A percentile compares a stretch with the other conserved stretches of the same genome.
phyloP scores from a whole-genome alignment of 2,113 vertebrate species.

The Tupaia chinensis region DNA sequence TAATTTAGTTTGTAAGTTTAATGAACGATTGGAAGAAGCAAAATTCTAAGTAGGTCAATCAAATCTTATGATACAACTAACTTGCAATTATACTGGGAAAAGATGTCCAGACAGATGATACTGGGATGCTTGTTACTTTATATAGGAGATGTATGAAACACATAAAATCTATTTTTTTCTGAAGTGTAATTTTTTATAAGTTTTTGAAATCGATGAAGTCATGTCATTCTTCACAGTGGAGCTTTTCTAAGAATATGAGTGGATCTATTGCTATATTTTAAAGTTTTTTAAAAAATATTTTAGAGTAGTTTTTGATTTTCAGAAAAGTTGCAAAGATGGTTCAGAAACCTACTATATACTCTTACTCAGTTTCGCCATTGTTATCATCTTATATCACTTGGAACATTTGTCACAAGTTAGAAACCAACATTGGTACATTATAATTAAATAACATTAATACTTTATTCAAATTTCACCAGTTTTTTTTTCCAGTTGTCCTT shows the following conservation, averaged over 20 bases:
- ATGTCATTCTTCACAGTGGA: neutral
- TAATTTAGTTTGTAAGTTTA: slow-evolving; percentile 74
- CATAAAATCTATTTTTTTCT: neutral
- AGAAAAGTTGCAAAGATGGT: neutral
- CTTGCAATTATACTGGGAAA: slow-evolving; percentile 21
- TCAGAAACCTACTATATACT: neutral
- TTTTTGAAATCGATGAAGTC: slow-evolving; percentile 38
- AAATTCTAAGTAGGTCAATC: slow-evolving; percentile 66
- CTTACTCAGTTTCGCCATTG: neutral
- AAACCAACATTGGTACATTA: neutral
- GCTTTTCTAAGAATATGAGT: neutral
- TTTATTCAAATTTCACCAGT: neutral
- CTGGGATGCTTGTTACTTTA: slow-evolving; percentile 19
- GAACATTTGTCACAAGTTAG: neutral
- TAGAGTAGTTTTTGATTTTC: slow-evolving; percentile 1
- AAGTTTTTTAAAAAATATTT: neutral
- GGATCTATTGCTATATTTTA: neutral
- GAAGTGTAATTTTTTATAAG: neutral
- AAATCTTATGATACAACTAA: slow-evolving; percentile 22
- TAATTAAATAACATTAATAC: slow-evolving; percentile 10
- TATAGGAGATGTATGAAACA: slow-evolving; percentile 19
- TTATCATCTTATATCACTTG: neutral
- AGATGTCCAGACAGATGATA: slow-evolving; percentile 29
- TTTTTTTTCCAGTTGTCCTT: neutral
- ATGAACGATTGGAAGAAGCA: slow-evolving; percentile 51